Evolutionary conservation across 2,797 vertebrate genomes (phyloP).

Genomic region (Bovichtus diacanthus): DNA sequence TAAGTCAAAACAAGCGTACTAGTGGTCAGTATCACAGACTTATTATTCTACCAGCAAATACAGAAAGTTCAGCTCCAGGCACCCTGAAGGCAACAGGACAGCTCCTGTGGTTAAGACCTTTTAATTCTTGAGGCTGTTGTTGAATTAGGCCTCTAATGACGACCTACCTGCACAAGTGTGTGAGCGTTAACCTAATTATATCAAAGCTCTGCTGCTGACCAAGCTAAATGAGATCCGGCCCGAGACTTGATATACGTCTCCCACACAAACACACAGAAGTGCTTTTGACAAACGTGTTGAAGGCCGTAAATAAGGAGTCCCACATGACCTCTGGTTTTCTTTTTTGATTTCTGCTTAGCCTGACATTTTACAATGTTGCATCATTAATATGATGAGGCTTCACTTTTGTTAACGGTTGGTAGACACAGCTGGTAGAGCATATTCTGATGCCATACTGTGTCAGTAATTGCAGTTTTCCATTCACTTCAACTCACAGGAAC

Average conservation of each 20-base stretch:
- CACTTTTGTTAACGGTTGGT: slow-evolving; percentile 50
- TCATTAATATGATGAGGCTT: slow-evolving; percentile 68
- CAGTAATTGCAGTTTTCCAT: slow-evolving; percentile 62
- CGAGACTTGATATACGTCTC: slow-evolving; percentile 27
- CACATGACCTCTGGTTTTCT: slow-evolving; percentile 17
- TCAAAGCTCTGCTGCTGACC: slow-evolving; percentile 63
- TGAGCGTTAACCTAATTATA: slow-evolving; percentile 59
- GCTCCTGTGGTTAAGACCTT: slow-evolving; percentile 5
- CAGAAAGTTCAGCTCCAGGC: not conserved
- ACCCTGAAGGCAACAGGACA: not conserved
- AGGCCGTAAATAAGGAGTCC: slow-evolving; percentile 59
- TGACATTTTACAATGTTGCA: slow-evolving; percentile 54
- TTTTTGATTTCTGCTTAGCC: slow-evolving; percentile 56
- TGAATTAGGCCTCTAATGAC: slow-evolving; percentile 27
- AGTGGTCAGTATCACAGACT: not conserved
- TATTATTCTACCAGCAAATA: not conserved
- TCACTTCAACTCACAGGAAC: slow-evolving; percentile 34
- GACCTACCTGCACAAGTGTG: not conserved
- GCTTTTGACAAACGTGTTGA: slow-evolving; percentile 61
- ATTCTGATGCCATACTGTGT: slow-evolving; percentile 61
- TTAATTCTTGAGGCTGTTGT: not conserved
- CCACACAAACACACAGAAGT: slow-evolving; percentile 25
- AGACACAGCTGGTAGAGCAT: slow-evolving; percentile 28
- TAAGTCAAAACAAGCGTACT: not conserved
- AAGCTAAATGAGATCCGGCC: slow-evolving; percentile 39